A percentile compares a stretch with the other conserved stretches of the same genome.
Evolutionary conservation across 2,797 vertebrate genomes (phyloP).

Genomic region (Spheniscus humboldti): DNA sequence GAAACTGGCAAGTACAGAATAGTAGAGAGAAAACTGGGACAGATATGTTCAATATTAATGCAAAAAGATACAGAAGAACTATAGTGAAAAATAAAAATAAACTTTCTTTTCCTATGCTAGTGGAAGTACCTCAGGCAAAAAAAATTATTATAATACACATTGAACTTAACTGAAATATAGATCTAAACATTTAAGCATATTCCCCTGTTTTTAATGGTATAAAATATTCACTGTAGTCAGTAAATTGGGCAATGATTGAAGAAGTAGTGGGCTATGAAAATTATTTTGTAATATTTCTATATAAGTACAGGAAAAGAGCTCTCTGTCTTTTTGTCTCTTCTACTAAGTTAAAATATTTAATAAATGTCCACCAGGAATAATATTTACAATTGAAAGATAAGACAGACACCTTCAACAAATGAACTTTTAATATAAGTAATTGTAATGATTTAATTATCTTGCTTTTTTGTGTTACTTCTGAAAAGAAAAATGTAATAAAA

Average conservation of each 20-base stretch:
- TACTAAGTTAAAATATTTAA: slow-evolving; percentile 40
- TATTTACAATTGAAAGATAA: not conserved
- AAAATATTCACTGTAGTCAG: slow-evolving; percentile 39
- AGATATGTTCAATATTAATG: slow-evolving; percentile 55
- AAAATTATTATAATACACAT: slow-evolving; percentile 46
- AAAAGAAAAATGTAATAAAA: slow-evolving; percentile 39
- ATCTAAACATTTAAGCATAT: slow-evolving; percentile 46
- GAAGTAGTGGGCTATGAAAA: slow-evolving; percentile 9
- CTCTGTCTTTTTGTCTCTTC: slow-evolving; percentile 13
- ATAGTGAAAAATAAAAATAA: slow-evolving; percentile 53
- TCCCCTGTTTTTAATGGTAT: slow-evolving; percentile 28
- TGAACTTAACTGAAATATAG: slow-evolving; percentile 52
- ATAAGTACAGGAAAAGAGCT: not conserved
- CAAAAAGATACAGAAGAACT: slow-evolving; percentile 35
- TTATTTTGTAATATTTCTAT: slow-evolving; percentile 10
- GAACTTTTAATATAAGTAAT: slow-evolving; percentile 33
- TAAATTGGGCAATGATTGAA: slow-evolving; percentile 55
- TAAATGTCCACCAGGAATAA: slow-evolving; percentile 39
- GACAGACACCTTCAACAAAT: slow-evolving; percentile 14
- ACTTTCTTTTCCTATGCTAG: slow-evolving; percentile 51
- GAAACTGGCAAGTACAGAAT: slow-evolving; percentile 39
- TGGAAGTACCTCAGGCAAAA: slow-evolving; percentile 48
- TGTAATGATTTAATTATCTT: slow-evolving; percentile 18
- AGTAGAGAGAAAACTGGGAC: slow-evolving; percentile 44
- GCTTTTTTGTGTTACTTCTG: not conserved